phyloP scores from a whole-genome alignment of 2,888 invertebrate species.

The Rhorus exstirpatorius region DNA sequence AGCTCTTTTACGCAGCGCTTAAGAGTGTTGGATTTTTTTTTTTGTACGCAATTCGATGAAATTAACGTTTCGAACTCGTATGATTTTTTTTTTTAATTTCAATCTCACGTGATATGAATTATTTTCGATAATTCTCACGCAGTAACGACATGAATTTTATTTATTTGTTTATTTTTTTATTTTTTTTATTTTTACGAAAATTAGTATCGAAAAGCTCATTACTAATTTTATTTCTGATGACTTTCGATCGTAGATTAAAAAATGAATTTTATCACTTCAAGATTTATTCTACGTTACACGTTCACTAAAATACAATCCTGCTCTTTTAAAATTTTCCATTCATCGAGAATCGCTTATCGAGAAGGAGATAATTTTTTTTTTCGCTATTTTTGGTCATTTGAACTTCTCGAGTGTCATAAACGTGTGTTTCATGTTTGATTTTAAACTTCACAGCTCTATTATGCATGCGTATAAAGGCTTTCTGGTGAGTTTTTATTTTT shows the following conservation, averaged over 20 bases:
- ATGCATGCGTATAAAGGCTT: neutral
- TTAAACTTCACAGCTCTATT: neutral
- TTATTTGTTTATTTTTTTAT: too few species aligned
- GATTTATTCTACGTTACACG: too few species aligned
- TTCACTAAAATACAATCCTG: too few species aligned
- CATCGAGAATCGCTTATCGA: neutral
- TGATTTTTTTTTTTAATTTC: slow-evolving; percentile 13
- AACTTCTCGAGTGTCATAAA: neutral
- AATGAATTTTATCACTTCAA: too few species aligned
- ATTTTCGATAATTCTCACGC: too few species aligned
- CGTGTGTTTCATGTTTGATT: neutral
- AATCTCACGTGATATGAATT: too few species aligned
- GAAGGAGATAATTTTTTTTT: neutral
- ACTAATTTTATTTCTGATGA: neutral
- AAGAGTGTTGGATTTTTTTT: slow-evolving; percentile 5
- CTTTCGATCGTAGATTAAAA: neutral
- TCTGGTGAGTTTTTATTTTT: too few species aligned
- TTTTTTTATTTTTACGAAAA: too few species aligned
- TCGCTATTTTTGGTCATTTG: neutral
- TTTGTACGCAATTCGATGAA: neutral
- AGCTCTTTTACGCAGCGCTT: slow-evolving; percentile 20
- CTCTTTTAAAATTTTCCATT: neutral
- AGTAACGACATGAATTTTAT: too few species aligned
- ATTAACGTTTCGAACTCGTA: neutral
- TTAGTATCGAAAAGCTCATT: too few species aligned